Evolutionary conservation across 2,888 invertebrate genomes (phyloP).

Genomic region (Pocota personata): DNA sequence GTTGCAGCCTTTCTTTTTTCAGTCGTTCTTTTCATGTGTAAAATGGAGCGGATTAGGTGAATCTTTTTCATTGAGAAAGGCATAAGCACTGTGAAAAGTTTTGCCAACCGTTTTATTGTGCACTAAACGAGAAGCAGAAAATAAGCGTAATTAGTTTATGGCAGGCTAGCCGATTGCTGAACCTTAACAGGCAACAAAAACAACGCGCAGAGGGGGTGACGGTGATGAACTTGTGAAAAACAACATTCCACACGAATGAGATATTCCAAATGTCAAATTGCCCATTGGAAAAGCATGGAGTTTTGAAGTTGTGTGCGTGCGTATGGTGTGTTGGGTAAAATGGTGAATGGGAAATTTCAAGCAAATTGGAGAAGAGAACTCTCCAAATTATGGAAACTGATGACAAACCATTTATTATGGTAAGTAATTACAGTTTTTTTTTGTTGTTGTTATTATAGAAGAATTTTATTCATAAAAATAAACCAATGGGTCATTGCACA

Average conservation of each 20-base stretch:
- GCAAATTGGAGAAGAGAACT: not conserved
- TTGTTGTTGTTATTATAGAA: not conserved
- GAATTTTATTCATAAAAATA: not conserved
- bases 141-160: not conserved
- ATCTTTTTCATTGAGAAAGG: constrained; percentile 10
- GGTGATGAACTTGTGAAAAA: constrained; percentile 38
- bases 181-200: not conserved
- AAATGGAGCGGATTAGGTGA: constrained; percentile 21
- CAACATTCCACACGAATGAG: constrained; percentile 57
- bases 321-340: constrained; percentile 3
- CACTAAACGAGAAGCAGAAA: not conserved
- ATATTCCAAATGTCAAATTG: constrained; percentile 59
- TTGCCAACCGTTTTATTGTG: not conserved
- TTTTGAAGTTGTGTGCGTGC: not conserved
- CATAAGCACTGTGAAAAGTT: not conserved
- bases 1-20: constrained; percentile 18
- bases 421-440: not conserved
- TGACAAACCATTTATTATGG: constrained; percentile 18
- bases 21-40: constrained; percentile 25
- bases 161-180: not conserved
- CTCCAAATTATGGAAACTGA: constrained; percentile 8
- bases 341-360: not conserved
- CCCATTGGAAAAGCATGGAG: constrained; percentile 32
- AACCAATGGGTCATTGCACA: too few species aligned
- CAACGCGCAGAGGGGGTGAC: constrained; percentile 15